Conservation (phyloP, 2,113 vertebrate genomes). For the Falcunculus frontatus region DNA sequence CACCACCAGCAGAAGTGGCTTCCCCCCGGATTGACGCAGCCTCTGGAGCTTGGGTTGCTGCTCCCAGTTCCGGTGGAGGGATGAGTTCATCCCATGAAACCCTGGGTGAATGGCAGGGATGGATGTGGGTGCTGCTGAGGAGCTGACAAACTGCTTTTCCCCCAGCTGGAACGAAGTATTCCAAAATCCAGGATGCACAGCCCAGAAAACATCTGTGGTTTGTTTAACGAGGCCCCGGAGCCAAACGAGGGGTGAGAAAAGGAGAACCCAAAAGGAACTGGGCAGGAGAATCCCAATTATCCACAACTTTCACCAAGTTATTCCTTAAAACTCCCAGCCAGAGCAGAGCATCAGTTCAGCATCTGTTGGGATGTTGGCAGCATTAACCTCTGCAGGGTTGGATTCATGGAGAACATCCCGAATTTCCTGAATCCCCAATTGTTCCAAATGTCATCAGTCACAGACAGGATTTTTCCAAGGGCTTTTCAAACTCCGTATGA, state of each 20-base stretch:
- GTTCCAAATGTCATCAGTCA: neutral
- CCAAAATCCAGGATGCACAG: neutral
- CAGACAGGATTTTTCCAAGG: neutral
- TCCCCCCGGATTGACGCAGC: neutral
- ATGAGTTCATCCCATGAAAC: neutral
- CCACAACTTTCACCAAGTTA: neutral
- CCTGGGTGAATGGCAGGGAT: neutral
- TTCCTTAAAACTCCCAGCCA: neutral
- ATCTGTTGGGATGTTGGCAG: neutral
- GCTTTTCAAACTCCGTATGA: neutral
- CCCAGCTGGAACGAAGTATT: fast-evolving
- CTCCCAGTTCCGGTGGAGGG: neutral
- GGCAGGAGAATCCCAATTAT: neutral
- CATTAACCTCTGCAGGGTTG: neutral
- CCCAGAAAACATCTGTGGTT: neutral
- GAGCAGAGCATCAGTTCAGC: neutral
- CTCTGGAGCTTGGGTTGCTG: neutral
- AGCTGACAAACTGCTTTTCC: neutral
- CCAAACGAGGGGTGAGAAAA: neutral
- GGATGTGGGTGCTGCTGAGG: neutral
- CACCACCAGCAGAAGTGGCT: neutral
- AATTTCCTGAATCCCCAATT: neutral
- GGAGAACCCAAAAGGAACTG: neutral
- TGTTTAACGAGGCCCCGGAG: neutral
- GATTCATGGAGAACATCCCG: neutral